Conservation (phyloP, 2,797 vertebrate species). For the Hydrocynus forskahlii region DNA sequence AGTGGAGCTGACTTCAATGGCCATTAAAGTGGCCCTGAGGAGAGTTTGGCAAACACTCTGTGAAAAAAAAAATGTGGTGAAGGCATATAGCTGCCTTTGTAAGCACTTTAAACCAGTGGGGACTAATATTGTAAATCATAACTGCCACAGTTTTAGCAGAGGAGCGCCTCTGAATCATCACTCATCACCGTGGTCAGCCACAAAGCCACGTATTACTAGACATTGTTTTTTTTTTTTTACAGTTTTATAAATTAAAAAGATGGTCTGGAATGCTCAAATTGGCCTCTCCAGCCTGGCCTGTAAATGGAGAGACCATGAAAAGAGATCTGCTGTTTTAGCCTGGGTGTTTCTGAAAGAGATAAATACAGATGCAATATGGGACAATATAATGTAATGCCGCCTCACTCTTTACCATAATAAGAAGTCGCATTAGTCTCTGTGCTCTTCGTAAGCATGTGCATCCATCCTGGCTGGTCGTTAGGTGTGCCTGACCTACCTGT, state of each 20-base stretch:
- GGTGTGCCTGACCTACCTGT: slow-evolving; percentile 35
- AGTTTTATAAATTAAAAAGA: not conserved
- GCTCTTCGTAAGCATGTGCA: not conserved
- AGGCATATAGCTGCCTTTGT: not conserved
- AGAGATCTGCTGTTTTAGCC: not conserved
- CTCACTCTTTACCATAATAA: slow-evolving; percentile 2
- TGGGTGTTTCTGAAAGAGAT: not conserved
- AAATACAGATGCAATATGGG: not conserved
- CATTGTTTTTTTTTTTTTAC: not conserved
- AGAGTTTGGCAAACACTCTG: not conserved
- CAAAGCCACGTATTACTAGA: not conserved
- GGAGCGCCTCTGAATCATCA: not conserved
- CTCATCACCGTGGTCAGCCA: not conserved
- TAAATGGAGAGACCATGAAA: not conserved
- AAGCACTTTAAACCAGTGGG: not conserved
- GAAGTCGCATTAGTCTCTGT: slow-evolving; percentile 25
- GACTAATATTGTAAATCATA: not conserved
- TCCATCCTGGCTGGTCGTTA: slow-evolving; percentile 13
- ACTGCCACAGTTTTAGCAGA: not conserved
- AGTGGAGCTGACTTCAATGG: not conserved
- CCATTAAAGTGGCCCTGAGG: slow-evolving; percentile 12
- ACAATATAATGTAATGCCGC: not conserved
- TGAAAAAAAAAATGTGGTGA: not conserved
- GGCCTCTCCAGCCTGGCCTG: not conserved
- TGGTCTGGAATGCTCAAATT: not conserved